Base-by-base conservation (phyloP, 2,888 invertebrate species). In the Caenorhabditis macrosperma region DNA sequence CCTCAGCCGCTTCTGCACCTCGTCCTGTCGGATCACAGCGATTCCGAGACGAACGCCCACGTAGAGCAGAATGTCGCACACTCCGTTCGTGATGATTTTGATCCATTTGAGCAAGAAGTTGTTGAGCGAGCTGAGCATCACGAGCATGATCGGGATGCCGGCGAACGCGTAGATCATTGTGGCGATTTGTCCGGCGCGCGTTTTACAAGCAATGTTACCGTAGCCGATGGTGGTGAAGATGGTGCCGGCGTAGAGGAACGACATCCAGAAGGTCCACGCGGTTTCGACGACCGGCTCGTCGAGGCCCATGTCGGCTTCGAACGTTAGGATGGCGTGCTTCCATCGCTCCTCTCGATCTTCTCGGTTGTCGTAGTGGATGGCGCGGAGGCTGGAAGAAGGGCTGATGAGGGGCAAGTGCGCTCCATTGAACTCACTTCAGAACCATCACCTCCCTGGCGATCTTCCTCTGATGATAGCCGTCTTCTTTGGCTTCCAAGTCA, bases 131-230 rank as follows among this genome's bases (percentile, higher is more conserved):
- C 96, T 96, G 84, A 99, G 91, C 17, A 97, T 94, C 71, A 98
- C 95, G 85, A 98, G 93, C 91, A 98, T 96, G 88, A 98, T 93
- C 0, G 98, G 98, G 88, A 98, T 97, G n/a, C 81, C 81, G 82
- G 97, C 94, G n/a, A 90, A 85, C 17, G 97, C 95, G 91, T 98
- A 98, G 26, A 95, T 92, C 84, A 98, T 95, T 0, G 97, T 96
- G 44, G 96, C 93, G 0, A 95, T 94, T 84, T 94, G 93, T 7
- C 97, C 98, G 15, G 94, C 94, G 20, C 85, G 93, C 7, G 97
- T 98, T 83, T 94, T 94, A 0, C 98, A 97, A 44, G 95, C 94
- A 87, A 98, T 95, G 91, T 98, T 96, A 79, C 98, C 97, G 92
- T 98, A 98, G 89, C 98, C 90, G 20, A 90, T 90, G 1, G 90